Percentiles rank a stretch among this genome's conserved stretches.
Conservation (phyloP, 92 coral and sea anemone species). For the Zoanthus sansibaricus region DNA sequence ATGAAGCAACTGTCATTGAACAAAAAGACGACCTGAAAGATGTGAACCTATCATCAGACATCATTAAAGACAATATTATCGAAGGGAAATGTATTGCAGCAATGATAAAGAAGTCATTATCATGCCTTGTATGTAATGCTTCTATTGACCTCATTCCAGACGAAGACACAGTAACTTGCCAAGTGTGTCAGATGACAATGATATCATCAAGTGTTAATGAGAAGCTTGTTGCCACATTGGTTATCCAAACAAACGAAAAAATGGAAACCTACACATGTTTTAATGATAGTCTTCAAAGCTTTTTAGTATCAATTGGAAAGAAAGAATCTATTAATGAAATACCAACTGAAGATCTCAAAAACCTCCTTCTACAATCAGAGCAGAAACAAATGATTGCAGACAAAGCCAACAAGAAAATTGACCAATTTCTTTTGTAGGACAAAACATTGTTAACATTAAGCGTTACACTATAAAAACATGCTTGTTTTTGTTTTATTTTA, state of each 20-base stretch:
- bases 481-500: background rate
- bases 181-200: slow-evolving; percentile 1
- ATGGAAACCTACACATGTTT: slow-evolving; percentile 17
- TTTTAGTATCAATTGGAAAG: background rate
- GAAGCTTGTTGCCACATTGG: slow-evolving; percentile 27
- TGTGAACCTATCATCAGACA: background rate
- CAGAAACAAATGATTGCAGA: slow-evolving; percentile 48
- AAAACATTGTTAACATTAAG: background rate
- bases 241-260: slow-evolving; percentile 11
- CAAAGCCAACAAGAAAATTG: slow-evolving; percentile 41
- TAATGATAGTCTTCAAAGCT: slow-evolving; percentile 37
- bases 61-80: background rate
- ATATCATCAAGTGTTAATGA: background rate
- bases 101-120: background rate
- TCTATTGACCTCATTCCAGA: background rate
- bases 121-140: slow-evolving; percentile 33
- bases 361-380: slow-evolving; percentile 34
- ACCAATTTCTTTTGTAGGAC: slow-evolving; percentile 41
- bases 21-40: slow-evolving; percentile 17
- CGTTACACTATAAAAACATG: background rate
- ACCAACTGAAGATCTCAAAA: slow-evolving; percentile 46
- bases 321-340: background rate
- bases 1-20: slow-evolving; percentile 53
- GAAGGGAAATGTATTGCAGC: slow-evolving; percentile 24
- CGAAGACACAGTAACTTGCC: background rate